Base-by-base conservation (phyloP, 2,113 vertebrate genomes). In the Alectura lathami region DNA sequence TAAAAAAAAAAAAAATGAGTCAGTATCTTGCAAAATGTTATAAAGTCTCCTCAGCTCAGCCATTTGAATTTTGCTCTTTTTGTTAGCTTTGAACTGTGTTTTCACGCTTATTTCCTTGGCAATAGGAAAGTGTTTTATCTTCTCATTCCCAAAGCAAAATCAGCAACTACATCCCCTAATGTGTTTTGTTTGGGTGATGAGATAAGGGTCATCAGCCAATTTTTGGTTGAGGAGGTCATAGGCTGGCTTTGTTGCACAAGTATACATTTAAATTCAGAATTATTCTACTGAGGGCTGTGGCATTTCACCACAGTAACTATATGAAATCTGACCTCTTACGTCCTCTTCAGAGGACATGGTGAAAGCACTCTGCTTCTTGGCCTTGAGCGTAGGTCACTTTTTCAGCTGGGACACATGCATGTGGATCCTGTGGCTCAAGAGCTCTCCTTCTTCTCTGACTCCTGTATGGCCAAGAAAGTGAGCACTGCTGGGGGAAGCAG, bases 61-160 rank as follows among this genome's bases (percentile, higher is more conserved):
- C 6, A 8, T 73, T 91, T 64, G 17, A 76, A 24, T 73, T 91
- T 92, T 62, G 23, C 23, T 76, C 17, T 51, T 96, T 96, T 89
- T 87, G 23, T 91, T 91, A 95, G 67, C 30, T 95, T 92, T 83
- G 67, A 92, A 68, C 62, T 78, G 16, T 80, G 34, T 93, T 91
- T 86, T 76, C 59, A 53, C 70, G 34, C 42, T 47, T 68, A 72
- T 90, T 83, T 96, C 56, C 89, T 40, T 84, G 40, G 74, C 88
- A 64, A 91, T 45, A 80, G 50, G 17, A 67, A 88, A 63, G 15
- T 72, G 30, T 68, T 96, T 91, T 83, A 78, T 93, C 40, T 83
- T 93, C 40, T 82, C 87, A 63, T 75, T 91, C 64, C 64, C 67
- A 84, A 86, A 85, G 54, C 43, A 91, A 89, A 91, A 83, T 20